These are phyloP conservation scores for Eretmocerus hayati DNA, from an alignment of 2,888 invertebrate species.

Conservation along the genomic window DNA sequence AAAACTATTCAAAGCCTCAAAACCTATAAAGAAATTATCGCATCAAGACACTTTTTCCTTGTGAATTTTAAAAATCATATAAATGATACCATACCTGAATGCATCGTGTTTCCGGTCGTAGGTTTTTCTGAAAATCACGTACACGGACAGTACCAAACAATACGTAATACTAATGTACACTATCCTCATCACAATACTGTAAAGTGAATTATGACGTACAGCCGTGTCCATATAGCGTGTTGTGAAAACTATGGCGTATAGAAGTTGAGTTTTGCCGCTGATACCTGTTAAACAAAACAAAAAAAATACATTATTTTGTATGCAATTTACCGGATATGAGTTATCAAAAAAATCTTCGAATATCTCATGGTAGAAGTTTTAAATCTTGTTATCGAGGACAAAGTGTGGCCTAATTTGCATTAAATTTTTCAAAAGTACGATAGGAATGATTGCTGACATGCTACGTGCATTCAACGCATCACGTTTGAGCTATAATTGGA, in stretches of 20 bases:
- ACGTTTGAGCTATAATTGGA: slow-evolving; percentile 9
- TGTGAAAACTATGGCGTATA: slow-evolving; percentile 18
- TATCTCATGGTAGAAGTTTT: no score
- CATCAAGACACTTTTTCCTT: no score
- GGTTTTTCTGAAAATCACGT: slow-evolving; percentile 13
- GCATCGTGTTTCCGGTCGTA: slow-evolving; percentile 18
- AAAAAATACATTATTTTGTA: neutral
- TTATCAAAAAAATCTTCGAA: no score
- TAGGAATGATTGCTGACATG: no score
- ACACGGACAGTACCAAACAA: slow-evolving; percentile 16
- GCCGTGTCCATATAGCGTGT: slow-evolving; percentile 13
- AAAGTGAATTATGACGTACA: slow-evolving; percentile 8
- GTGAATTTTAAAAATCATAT: no score
- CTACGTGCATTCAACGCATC: no score
- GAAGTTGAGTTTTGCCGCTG: slow-evolving; percentile 21
- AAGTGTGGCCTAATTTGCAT: no score
- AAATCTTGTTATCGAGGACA: no score
- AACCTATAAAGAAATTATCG: no score
- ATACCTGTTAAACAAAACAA: slow-evolving; percentile 10
- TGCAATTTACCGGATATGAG: no score
- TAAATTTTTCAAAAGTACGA: no score
- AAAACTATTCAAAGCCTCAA: no score
- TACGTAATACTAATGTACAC: slow-evolving; percentile 10
- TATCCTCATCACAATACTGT: slow-evolving; percentile 15
- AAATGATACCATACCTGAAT: slow-evolving; percentile 20